A percentile compares a stretch with the other conserved stretches of the same genome.
These are phyloP conservation scores for Caenorhabditis plicata DNA, from an alignment of 2,888 invertebrate genomes.

Conservation along the genomic window DNA sequence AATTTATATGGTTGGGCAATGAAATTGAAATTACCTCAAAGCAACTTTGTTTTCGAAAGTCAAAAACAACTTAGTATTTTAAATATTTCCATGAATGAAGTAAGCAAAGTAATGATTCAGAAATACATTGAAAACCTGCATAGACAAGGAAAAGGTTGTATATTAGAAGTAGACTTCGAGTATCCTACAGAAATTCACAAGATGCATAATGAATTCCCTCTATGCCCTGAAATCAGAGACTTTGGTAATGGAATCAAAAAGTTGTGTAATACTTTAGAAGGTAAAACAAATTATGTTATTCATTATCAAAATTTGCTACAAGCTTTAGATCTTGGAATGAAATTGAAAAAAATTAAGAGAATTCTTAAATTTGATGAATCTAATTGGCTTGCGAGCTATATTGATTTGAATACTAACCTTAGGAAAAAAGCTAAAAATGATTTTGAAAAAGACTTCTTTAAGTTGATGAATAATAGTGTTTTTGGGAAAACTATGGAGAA, in stretches of 20 bases:
- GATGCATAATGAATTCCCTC: conserved; percentile 60
- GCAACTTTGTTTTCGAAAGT: conserved; percentile 48
- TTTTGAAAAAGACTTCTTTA: conserved; percentile 66
- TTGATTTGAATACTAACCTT: conserved; percentile 34
- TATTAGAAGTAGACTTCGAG: conserved; percentile 67
- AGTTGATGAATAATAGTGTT: conserved; percentile 65
- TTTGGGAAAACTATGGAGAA: conserved; percentile 68
- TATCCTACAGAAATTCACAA: conserved; percentile 66
- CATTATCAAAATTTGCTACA: conserved; percentile 32
- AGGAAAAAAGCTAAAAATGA: conserved; percentile 52
- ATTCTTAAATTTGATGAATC: conserved; percentile 11
- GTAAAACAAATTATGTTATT: conserved; percentile 42
- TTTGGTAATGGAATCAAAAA: conserved; percentile 31
- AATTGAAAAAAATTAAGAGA: conserved; percentile 20
- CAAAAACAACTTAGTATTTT: conserved; percentile 6
- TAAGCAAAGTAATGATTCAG: conserved; percentile 3
- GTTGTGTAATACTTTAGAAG: conserved; percentile 33
- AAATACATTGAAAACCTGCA: conserved; percentile 4
- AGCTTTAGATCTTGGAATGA: conserved; percentile 6
- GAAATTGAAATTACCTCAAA: conserved; percentile 44
- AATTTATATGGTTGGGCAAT: conserved; percentile 54
- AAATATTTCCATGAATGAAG: conserved; percentile 4
- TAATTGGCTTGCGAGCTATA: conserved; percentile 13
- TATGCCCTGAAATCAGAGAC: conserved; percentile 39
- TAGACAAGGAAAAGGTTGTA: conserved; percentile 53